phyloP scores from a whole-genome alignment of 1,140 invertebrate species.

The Rhagoletis pomonella region DNA sequence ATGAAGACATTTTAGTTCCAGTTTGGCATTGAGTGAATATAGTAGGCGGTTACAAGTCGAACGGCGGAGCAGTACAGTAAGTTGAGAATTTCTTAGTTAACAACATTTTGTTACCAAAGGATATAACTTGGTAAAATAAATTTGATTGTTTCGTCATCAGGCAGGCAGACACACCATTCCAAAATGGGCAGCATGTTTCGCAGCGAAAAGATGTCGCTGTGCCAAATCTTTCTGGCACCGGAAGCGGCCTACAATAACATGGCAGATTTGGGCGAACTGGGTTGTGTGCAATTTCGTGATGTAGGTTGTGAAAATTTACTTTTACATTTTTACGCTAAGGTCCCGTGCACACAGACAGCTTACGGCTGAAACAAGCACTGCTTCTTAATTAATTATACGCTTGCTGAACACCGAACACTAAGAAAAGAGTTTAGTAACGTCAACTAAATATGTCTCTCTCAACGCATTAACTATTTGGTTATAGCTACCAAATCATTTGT shows the following conservation, averaged over 20 bases:
- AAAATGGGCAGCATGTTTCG: slow-evolving; percentile 87
- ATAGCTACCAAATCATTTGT: no score
- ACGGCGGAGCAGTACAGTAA: background rate
- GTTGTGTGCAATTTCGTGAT: slow-evolving; percentile 86
- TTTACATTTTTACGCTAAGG: background rate
- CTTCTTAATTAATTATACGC: no score
- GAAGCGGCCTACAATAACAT: slow-evolving; percentile 92
- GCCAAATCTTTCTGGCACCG: slow-evolving; percentile 91
- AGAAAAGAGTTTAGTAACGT: no score
- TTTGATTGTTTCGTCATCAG: background rate
- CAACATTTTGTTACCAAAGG: background rate
- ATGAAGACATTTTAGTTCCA: background rate
- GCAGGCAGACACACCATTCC: background rate
- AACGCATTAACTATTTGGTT: no score
- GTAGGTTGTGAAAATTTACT: slow-evolving; percentile 2
- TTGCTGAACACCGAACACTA: no score
- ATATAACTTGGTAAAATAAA: background rate
- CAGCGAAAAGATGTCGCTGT: slow-evolving; percentile 90
- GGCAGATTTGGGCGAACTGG: slow-evolving; percentile 90
- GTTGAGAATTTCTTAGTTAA: background rate
- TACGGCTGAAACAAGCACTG: no score
- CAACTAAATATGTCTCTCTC: no score
- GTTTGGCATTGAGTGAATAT: slow-evolving; percentile 6
- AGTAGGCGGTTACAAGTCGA: background rate
- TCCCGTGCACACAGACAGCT: no score